Evolutionary conservation across 2,113 vertebrate species (phyloP).

Genomic region (Campylomormyrus numenius): DNA sequence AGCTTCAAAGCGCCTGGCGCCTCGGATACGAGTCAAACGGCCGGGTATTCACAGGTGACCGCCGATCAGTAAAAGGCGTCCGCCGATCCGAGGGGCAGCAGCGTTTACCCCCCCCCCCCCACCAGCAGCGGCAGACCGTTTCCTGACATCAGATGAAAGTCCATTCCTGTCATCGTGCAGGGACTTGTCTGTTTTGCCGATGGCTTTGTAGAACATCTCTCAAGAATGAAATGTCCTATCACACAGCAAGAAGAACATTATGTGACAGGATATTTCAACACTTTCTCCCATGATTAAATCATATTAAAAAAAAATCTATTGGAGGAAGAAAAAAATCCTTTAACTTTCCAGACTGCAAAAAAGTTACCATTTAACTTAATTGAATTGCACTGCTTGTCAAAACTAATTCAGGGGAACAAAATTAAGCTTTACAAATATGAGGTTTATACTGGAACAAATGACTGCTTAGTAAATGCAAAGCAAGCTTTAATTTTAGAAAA

Average conservation of each 20-base stretch:
- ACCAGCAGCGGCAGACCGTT: not conserved
- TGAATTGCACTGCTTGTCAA: conserved; percentile 1
- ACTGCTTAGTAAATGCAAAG: not conserved
- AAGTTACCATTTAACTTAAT: conserved; percentile 5
- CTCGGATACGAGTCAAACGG: not conserved
- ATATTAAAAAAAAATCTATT: not conserved
- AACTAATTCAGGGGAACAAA: not conserved
- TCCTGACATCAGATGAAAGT: not conserved
- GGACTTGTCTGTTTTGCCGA: not conserved
- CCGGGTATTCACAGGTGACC: not conserved
- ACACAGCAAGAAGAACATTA: not conserved
- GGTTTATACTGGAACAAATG: not conserved
- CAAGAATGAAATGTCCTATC: not conserved
- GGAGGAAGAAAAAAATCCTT: not conserved
- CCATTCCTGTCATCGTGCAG: not conserved
- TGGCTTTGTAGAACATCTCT: not conserved
- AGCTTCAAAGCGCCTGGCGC: not conserved
- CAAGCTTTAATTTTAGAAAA: not conserved
- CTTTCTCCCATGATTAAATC: not conserved
- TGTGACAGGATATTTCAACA: not conserved
- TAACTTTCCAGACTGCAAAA: not conserved
- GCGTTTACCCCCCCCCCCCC: not conserved
- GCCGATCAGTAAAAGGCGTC: not conserved
- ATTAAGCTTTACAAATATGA: conserved; percentile 2
- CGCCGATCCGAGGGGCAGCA: not conserved